Evolutionary conservation across 2,797 vertebrate genomes (phyloP), one percentile per base, ranked within the genome.

Genomic region (Hyperoplus lanceolatus): DNA sequence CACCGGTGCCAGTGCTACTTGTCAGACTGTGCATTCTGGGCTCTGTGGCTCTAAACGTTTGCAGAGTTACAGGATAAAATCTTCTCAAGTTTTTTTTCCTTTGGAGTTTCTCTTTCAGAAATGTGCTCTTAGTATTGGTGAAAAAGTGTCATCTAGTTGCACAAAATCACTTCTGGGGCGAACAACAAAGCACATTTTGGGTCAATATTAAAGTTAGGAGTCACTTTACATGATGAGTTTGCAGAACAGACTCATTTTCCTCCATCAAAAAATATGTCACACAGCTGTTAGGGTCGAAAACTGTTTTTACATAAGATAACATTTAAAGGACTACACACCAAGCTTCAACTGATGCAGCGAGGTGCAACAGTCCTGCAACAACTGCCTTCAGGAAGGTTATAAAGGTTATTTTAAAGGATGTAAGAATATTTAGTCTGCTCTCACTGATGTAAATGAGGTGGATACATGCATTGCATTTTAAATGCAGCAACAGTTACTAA

Each of bases 1-100:
- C 51, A 18, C 74, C 69, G 0, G 46, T 88, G 86, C 89, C 89
- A 84, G 75, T 81, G 58, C 64, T 84, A 77, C 85, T 86, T 87
- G 88, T 90, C 83, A 86, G 82, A 79, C 67, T 70, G 68, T 75
- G 72, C 64, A 63, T 64, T 89, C 36, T 79, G 78, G 67, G 71
- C 82, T 39, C 71, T 82, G 73, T 70, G 84, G 73, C 75, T 82
- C 45, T 67, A 45, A 77, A 70, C 62, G 64, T 76, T 67, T 86
- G 72, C 78, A 84, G 69, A 85, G 41, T 68, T 76, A 54, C 60
- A 70, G 80, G 71, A 80, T 75, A 53, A 75, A 86, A 74, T 43
- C 65, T 82, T 13, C 54, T 2, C 39, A 38, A 8, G 4, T 79
- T 45, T 73, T 55, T 43, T 73, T 55, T 43, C 51, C 21, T 39